Evolutionary conservation across 2,888 invertebrate species (phyloP), one percentile per base, ranked within the genome.

Genomic region (Macropis europaea): DNA sequence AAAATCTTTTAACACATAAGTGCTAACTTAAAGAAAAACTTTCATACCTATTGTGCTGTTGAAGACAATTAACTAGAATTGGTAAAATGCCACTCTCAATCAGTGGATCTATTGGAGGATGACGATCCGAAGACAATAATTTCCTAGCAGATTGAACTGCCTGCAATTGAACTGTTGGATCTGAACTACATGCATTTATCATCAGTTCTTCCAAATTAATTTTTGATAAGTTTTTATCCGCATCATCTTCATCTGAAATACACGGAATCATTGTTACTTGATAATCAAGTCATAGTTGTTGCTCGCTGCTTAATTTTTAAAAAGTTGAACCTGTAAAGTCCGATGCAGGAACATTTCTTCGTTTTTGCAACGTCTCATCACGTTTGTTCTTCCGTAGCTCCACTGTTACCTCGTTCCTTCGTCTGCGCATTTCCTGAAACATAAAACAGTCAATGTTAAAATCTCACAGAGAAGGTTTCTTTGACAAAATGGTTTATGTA

Each of bases 331-430:
- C 93, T 78, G 95, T 95, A 15, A 96, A 95, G 90, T 97, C 97
- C 85, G 94, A 93, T 82, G 94, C 92, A 67, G 97, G 98, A 71
- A 99, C 98, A 92, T 99, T 99, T 85, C 99, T 93, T 85, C 98
- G 94, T 91, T 99, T 99, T 83, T 97, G 95, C 82, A 99, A 92
- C 11, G 98, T 97, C 91, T 99, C 99, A 87, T 99, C 99, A 79
- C 99, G 93, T 93, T 99, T 99, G 90, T 97, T 98, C 94, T 99
- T 99, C 81, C 99, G 93, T 79, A 99, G 92, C 90, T 99, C 98
- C 56, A 99, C 96, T 82, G 98, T 97, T 64, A 97, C 97, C 93
- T 99, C 98, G 89, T 97, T 98, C 90, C 99, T 93, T 84, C 98
- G 93, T 90, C 98, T 95, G 91, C 99, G 94, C 97, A 99, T 97